These are phyloP conservation scores for Buceros bicornis DNA, from an alignment of 2,797 vertebrate species.

Conservation along the genomic window DNA sequence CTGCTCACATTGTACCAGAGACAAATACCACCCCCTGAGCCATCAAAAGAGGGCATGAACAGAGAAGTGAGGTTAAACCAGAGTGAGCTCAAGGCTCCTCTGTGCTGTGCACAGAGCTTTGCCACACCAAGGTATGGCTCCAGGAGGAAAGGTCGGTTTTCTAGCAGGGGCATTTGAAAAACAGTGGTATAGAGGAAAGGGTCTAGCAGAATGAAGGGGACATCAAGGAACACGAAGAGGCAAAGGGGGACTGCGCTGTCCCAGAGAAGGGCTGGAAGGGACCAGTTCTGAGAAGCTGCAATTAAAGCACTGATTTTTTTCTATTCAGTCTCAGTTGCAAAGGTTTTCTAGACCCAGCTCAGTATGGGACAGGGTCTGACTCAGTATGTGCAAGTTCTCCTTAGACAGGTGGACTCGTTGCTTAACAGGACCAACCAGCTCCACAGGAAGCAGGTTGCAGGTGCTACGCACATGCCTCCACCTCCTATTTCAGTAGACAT, in stretches of 20 bases:
- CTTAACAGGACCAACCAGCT: conserved; percentile 27
- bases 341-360: neutral
- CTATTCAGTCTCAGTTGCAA: neutral
- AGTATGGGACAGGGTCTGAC: neutral
- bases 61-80: neutral
- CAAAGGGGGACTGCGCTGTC: neutral
- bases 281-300: neutral
- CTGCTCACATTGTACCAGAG: conserved; percentile 23
- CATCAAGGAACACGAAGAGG: neutral
- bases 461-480: neutral
- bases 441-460: neutral
- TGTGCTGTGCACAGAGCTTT: neutral
- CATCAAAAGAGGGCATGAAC: neutral
- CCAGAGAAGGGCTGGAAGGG: neutral
- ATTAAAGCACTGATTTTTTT: neutral
- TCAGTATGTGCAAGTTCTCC: neutral
- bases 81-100: neutral
- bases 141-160: neutral
- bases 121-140: rapidly evolving
- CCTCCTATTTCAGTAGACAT: neutral
- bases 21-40: conserved; percentile 28
- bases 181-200: neutral
- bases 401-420: neutral
- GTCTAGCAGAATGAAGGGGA: neutral
- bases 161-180: neutral